These are phyloP conservation scores for Pampusana beccarii DNA, from an alignment of 2,113 vertebrate genomes.

Conservation along the genomic window DNA sequence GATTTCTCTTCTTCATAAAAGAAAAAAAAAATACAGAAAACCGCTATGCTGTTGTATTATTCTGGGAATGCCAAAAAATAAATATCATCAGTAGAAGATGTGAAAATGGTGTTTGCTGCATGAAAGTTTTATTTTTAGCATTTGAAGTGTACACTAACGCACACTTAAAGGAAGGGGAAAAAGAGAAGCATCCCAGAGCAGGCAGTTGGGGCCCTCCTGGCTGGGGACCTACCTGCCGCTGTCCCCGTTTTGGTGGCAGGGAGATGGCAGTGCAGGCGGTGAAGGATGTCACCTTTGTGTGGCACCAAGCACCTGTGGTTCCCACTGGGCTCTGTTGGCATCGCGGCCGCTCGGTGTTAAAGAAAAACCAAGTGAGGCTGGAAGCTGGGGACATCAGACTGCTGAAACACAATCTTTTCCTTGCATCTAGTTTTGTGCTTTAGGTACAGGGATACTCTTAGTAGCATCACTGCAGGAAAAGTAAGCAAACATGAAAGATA, in stretches of 20 bases:
- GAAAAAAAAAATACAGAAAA: not conserved
- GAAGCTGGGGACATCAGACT: accelerated
- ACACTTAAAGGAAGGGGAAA: not conserved
- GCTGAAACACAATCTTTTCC: not conserved
- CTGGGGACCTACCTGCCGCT: accelerated
- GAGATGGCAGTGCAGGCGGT: accelerated
- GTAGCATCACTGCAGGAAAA: not conserved
- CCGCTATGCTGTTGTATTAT: accelerated
- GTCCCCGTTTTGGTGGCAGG: accelerated
- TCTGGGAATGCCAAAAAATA: not conserved
- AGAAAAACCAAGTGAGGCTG: accelerated
- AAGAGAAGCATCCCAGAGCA: not conserved
- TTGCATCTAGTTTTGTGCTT: not conserved
- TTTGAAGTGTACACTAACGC: not conserved
- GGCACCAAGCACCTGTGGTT: not conserved
- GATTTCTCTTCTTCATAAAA: not conserved
- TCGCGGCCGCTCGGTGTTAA: accelerated
- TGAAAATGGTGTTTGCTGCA: not conserved
- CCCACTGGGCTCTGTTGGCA: not conserved
- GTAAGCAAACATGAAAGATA: not conserved
- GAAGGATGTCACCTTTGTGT: not conserved
- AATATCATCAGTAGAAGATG: not conserved
- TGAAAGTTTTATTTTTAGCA: not conserved
- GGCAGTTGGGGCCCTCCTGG: not conserved
- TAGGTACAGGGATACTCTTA: not conserved